These are phyloP conservation scores for Ameiurus melas DNA, from an alignment of 2,113 vertebrate species.

Conservation along the genomic window DNA sequence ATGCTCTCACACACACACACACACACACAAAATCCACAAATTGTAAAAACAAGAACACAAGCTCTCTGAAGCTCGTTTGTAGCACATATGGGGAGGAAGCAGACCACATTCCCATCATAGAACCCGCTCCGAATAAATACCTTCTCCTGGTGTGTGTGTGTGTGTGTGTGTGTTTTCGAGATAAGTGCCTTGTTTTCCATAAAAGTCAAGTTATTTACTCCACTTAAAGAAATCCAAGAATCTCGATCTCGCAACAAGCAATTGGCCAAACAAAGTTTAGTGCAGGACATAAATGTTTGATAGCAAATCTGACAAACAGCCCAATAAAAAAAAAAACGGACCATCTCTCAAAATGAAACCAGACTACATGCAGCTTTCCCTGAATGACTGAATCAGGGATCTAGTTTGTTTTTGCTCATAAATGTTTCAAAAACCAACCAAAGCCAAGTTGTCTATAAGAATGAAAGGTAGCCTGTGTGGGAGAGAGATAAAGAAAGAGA, in stretches of 20 bases:
- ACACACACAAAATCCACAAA: slow-evolving; percentile 61
- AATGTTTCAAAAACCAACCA: background rate
- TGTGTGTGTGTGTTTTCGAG: background rate
- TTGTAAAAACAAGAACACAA: slow-evolving; percentile 74
- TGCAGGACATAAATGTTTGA: background rate
- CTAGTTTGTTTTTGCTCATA: background rate
- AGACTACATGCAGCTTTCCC: background rate
- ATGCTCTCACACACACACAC: slow-evolving; percentile 33
- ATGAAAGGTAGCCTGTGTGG: slow-evolving; percentile 8
- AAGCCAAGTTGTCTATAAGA: background rate
- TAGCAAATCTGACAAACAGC: background rate
- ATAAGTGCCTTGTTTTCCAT: slow-evolving; percentile 20
- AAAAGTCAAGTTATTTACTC: slow-evolving; percentile 7
- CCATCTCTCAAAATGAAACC: background rate
- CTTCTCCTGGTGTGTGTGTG: slow-evolving; percentile 2
- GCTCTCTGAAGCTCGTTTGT: slow-evolving; percentile 56
- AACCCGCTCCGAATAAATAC: slow-evolving; percentile 48
- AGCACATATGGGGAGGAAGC: slow-evolving; percentile 50
- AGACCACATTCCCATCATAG: slow-evolving; percentile 52
- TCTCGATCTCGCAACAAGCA: background rate
- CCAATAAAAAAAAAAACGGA: background rate
- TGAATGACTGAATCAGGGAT: background rate
- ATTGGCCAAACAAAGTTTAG: background rate
- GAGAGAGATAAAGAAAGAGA: background rate
- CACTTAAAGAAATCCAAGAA: slow-evolving; percentile 10